Evolutionary conservation across 2,797 vertebrate genomes (phyloP).

Genomic region (Spea hammondii): DNA sequence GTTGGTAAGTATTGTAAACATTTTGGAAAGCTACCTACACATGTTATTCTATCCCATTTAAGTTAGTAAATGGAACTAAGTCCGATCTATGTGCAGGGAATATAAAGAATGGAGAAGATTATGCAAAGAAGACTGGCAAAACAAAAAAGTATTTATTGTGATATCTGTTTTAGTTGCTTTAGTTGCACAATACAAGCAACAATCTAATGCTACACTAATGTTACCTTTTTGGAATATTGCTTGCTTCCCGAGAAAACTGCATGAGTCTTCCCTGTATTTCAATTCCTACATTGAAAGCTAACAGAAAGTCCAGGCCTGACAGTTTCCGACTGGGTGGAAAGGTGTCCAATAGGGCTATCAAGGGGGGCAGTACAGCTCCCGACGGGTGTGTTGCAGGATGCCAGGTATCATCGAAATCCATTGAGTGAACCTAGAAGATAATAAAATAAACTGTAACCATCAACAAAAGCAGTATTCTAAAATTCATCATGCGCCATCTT

Average conservation of each 20-base stretch:
- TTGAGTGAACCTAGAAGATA: constrained; percentile 81
- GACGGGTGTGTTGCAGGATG: constrained; percentile 94
- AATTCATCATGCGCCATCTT: not conserved
- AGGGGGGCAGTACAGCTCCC: constrained; percentile 78
- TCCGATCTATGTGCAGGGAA: too few relatives aligned
- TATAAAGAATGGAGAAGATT: too few relatives aligned
- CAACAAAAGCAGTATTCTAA: not conserved
- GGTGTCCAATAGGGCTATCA: constrained; percentile 81
- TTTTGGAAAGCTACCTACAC: too few relatives aligned
- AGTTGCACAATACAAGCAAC: too few relatives aligned
- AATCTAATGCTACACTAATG: not conserved
- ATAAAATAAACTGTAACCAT: not conserved
- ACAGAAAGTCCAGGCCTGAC: constrained; percentile 83
- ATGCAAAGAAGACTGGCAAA: too few relatives aligned
- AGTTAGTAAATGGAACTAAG: too few relatives aligned
- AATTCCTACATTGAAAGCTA: constrained; percentile 89
- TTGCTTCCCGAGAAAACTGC: constrained; percentile 85
- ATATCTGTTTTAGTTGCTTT: too few relatives aligned
- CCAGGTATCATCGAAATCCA: constrained; percentile 97
- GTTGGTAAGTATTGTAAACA: too few relatives aligned
- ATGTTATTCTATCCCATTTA: too few relatives aligned
- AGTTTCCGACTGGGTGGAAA: constrained; percentile 65
- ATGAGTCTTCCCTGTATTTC: constrained; percentile 88
- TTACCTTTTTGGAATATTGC: constrained; percentile 86
- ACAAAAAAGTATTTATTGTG: too few relatives aligned